Evolutionary conservation across 2,888 invertebrate species (phyloP).

Genomic region (Trissoscelio sp.): DNA sequence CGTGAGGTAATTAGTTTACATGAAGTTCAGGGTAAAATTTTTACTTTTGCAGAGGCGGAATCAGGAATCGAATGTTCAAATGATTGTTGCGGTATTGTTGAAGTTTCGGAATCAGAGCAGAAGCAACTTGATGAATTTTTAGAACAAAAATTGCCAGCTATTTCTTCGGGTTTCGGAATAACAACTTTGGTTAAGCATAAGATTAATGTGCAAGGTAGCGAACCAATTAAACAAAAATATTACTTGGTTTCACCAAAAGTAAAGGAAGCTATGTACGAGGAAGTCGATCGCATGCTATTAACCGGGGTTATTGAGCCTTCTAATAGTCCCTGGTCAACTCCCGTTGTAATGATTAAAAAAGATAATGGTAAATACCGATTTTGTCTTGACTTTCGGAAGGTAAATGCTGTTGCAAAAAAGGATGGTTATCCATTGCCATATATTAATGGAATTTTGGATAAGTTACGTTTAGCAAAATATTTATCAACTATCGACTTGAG

Average conservation of each 20-base stretch:
- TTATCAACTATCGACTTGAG: too few species aligned
- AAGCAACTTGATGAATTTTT: conserved; percentile 7
- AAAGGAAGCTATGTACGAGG: neutral
- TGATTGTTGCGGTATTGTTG: conserved; percentile 24
- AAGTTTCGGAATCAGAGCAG: conserved; percentile 29
- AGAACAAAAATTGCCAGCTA: neutral
- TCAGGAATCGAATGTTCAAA: neutral
- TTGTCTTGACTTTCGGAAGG: too few species aligned
- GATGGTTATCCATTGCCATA: too few species aligned
- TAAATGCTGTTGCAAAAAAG: too few species aligned
- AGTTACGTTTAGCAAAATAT: too few species aligned
- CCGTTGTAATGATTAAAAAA: conserved; percentile 40
- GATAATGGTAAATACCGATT: too few species aligned
- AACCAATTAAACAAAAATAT: conserved; percentile 10
- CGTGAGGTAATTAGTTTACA: neutral
- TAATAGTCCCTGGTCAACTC: conserved; percentile 46
- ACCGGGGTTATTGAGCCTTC: conserved; percentile 29
- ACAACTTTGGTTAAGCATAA: conserved; percentile 32
- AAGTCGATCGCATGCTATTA: conserved; percentile 2
- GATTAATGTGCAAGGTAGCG: conserved; percentile 7
- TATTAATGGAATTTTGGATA: too few species aligned
- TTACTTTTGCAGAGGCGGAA: conserved; percentile 13
- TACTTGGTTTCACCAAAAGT: conserved; percentile 20
- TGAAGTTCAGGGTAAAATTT: neutral
- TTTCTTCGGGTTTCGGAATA: conserved; percentile 9